Evolutionary conservation across 2,113 vertebrate species (phyloP).

Genomic region (Carassius auratus): DNA sequence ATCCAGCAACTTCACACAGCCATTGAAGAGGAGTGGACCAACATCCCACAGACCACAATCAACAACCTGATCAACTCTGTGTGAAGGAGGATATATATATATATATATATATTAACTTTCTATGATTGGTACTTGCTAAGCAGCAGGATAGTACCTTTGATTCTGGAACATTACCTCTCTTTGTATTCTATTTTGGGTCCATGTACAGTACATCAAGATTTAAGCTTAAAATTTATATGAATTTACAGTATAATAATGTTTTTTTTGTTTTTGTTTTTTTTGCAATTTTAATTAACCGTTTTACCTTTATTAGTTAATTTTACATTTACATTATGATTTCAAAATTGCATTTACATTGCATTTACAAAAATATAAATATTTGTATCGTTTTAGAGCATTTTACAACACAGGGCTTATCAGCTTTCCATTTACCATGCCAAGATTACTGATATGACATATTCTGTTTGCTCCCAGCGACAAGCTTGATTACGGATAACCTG

Average conservation of each 20-base stretch:
- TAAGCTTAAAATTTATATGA: neutral
- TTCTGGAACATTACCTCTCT: neutral
- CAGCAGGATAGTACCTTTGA: neutral
- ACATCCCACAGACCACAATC: no score
- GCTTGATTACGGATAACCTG: neutral
- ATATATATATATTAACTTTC: neutral
- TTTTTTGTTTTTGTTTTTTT: neutral
- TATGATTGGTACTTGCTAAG: neutral
- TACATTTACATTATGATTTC: neutral
- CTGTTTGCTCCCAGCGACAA: conserved; percentile 12
- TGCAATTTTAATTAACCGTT: neutral
- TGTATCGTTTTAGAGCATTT: neutral
- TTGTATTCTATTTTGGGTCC: neutral
- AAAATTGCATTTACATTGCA: neutral
- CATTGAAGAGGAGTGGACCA: no score
- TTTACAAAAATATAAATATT: no score
- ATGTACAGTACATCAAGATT: neutral
- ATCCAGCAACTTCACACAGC: no score
- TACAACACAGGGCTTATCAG: neutral
- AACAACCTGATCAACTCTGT: no score
- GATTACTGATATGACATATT: neutral
- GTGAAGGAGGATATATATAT: no score
- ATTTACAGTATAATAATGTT: neutral
- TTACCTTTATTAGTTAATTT: conserved; percentile 2
- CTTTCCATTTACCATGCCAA: neutral